Percentiles rank a stretch among this genome's conserved stretches.
Conservation (phyloP, 2,797 vertebrate genomes). For the Zalophus californianus region DNA sequence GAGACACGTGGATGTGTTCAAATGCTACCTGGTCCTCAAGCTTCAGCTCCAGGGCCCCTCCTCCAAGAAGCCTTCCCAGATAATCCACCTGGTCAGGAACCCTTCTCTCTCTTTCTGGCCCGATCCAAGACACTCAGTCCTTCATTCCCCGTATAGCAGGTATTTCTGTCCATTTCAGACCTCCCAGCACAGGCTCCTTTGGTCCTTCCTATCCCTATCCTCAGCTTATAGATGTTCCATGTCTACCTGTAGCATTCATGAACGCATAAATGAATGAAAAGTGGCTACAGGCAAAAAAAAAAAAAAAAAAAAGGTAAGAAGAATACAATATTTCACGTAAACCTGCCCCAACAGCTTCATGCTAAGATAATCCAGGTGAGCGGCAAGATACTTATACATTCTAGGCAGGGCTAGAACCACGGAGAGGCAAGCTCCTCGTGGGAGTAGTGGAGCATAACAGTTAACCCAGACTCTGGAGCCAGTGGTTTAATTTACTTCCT, state of each 20-base stretch:
- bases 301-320: not conserved
- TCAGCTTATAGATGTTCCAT: not conserved
- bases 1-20: not conserved
- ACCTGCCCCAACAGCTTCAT: not conserved
- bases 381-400: not conserved
- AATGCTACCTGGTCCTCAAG: not conserved
- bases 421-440: accelerated
- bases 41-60: not conserved
- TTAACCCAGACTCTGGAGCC: not conserved
- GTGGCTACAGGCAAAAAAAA: not conserved
- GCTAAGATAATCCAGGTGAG: too few relatives aligned
- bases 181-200: not conserved
- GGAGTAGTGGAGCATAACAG: not conserved
- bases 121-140: not conserved
- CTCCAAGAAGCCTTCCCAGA: not conserved
- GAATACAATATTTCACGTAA: not conserved
- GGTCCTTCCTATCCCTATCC: not conserved
- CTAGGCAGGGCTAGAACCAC: not conserved
- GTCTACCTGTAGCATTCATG: not conserved
- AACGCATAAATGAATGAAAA: not conserved
- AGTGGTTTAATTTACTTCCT: not conserved
- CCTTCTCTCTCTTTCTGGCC: not conserved
- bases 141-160: too few relatives aligned
- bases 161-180: not conserved
- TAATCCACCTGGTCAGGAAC: not conserved